phyloP scores from a whole-genome alignment of 2,797 vertebrate genomes.

The Myotis pilosus region DNA sequence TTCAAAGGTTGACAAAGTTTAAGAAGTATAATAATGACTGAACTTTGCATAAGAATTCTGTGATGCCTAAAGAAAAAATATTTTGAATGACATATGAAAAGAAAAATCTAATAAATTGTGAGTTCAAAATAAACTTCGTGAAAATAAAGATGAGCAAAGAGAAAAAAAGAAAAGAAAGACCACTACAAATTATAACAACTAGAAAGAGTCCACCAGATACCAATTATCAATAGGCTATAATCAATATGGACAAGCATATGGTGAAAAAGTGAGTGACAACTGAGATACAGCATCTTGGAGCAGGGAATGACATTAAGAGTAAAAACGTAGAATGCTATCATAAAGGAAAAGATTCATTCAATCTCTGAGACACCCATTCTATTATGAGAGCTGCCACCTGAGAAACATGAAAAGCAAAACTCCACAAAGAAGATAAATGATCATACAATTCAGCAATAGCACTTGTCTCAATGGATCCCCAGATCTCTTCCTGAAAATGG shows the following conservation, averaged over 20 bases:
- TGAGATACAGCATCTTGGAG: neutral
- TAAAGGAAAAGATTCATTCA: neutral
- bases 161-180: neutral
- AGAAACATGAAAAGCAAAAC: neutral
- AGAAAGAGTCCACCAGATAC: neutral
- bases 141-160: constrained; percentile 7
- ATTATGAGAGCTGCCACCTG: neutral
- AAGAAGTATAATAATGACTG: neutral
- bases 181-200: neutral
- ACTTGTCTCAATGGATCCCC: constrained; percentile 14
- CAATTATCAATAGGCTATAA: neutral
- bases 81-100: constrained; percentile 1
- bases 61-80: neutral
- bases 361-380: neutral
- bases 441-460: neutral
- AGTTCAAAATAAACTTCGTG: constrained; percentile 41
- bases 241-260: neutral
- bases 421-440: constrained; percentile 8
- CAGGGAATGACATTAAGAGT: neutral
- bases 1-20: neutral
- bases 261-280: neutral
- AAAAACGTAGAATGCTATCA: constrained; percentile 12
- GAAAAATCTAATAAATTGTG: neutral
- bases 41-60: constrained; percentile 12
- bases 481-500: constrained; percentile 34